These are phyloP conservation scores for Sorex fumeus DNA, from an alignment of 2,113 vertebrate genomes.

Conservation along the genomic window DNA sequence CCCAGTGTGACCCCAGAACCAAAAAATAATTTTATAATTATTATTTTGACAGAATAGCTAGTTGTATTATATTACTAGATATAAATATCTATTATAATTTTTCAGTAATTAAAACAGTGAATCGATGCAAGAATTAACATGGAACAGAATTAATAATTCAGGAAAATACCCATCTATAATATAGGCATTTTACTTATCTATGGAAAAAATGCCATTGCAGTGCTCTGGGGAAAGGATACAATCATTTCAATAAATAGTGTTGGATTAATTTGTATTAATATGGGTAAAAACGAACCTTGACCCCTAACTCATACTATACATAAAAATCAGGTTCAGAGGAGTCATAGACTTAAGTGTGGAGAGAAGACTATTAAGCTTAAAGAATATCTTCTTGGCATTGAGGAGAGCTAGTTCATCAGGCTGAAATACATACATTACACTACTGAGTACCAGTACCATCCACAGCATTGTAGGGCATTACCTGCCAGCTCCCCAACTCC, in stretches of 20 bases:
- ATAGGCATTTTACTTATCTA: neutral
- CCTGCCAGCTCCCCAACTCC: no score
- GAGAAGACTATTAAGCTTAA: neutral
- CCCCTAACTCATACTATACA: no score
- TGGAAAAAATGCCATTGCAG: neutral
- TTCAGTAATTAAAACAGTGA: constrained; percentile 8
- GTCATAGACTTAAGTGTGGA: constrained; percentile 10
- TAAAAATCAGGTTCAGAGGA: neutral
- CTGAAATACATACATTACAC: no score
- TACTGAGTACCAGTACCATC: no score
- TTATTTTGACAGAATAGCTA: constrained; percentile 58
- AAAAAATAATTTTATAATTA: no score
- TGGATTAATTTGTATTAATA: constrained; percentile 37
- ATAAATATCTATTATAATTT: constrained; percentile 35
- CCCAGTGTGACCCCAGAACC: no score
- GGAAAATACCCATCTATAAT: neutral
- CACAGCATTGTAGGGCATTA: no score
- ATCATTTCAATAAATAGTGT: constrained; percentile 13
- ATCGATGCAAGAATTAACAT: neutral
- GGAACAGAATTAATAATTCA: constrained; percentile 1
- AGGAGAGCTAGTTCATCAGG: neutral
- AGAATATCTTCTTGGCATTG: neutral
- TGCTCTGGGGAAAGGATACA: neutral
- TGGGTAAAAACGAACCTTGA: constrained; percentile 27
- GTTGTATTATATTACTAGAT: neutral